Base-by-base conservation (phyloP, 2,888 invertebrate species). In the Spodoptera littoralis region DNA sequence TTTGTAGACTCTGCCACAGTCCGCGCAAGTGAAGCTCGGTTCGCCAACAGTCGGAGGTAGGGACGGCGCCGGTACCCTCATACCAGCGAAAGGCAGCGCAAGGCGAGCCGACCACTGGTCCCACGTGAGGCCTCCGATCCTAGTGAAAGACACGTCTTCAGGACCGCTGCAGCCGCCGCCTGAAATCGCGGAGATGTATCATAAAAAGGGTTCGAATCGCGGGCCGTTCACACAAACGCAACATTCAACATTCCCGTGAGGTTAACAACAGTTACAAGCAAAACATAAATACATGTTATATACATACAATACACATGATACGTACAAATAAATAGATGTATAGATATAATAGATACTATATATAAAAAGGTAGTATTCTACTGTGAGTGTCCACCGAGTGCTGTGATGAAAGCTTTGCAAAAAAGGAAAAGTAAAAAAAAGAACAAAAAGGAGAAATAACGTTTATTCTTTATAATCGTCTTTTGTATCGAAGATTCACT, bases 1-100 rank as follows among this genome's bases (percentile, higher is more conserved):
- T 90, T 98, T 98, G 94, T 98, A 98, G 73, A 97, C 96, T 77
- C 98, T 96, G 69, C 97, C 97, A 92, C 98, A 98, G 84, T 97
- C 97, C 60, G 97, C 96, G 91, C 97, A 97, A 65, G 96, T 96
- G 95, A 97, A 97, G 85, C 96, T 95, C 75, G 95, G 95, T 76
- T 95, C 96, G 86, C 90, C 95, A 80, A 89, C 84, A 63, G 69
- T 65, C 54, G 79, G 80, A 83, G 81, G 82, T 83, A 47, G 85
- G 91, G 79, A 67, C 57, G 94, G 91, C 85, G 78, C 76, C 79
- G 76, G 45, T 49, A 68, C 80, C 2, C 85, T 82, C 84, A 60
- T 85, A 92, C 84, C 87, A 63, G 95, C 94, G 85, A 96, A 95
- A 64, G 97, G 96, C 92, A 97, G 95, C 81, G 97, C 97, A 90